phyloP scores from a whole-genome alignment of 2,797 vertebrate species.

The Pagetopsis macropterus region DNA sequence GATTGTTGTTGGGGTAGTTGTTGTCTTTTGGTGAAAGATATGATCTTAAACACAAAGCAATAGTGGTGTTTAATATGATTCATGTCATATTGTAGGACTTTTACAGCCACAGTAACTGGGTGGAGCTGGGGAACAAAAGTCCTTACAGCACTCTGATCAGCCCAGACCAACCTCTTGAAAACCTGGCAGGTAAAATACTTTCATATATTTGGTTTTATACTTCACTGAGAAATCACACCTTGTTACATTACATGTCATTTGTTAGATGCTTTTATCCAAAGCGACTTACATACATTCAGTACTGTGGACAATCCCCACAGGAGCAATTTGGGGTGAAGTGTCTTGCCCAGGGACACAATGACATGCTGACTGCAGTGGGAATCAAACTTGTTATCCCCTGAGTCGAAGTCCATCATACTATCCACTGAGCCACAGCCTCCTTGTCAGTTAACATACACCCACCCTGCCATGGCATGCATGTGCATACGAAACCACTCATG shows the following conservation, averaged over 20 bases:
- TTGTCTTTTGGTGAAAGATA: background rate
- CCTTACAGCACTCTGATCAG: conserved; percentile 66
- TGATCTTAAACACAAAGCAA: background rate
- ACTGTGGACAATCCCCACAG: no score
- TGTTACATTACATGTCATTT: no score
- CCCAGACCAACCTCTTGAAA: conserved; percentile 60
- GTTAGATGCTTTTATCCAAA: no score
- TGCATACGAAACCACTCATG: background rate
- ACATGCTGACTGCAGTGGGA: no score
- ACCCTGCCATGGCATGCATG: background rate
- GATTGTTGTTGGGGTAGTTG: background rate
- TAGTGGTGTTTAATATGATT: background rate
- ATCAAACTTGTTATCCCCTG: no score
- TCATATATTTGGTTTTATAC: background rate
- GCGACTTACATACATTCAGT: no score
- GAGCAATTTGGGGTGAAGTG: no score
- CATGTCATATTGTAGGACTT: conserved; percentile 68
- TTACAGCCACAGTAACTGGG: conserved; percentile 84
- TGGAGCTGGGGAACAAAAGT: conserved; percentile 68
- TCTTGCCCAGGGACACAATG: no score
- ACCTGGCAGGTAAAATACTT: conserved; percentile 69
- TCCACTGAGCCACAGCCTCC: no score
- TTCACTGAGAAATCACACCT: conserved; percentile 9
- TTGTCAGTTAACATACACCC: background rate
- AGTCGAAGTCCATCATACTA: no score